A percentile compares a stretch with the other conserved stretches of the same genome.
Conservation (phyloP, 2,797 vertebrate species). For the Synaphobranchus kaupii region DNA sequence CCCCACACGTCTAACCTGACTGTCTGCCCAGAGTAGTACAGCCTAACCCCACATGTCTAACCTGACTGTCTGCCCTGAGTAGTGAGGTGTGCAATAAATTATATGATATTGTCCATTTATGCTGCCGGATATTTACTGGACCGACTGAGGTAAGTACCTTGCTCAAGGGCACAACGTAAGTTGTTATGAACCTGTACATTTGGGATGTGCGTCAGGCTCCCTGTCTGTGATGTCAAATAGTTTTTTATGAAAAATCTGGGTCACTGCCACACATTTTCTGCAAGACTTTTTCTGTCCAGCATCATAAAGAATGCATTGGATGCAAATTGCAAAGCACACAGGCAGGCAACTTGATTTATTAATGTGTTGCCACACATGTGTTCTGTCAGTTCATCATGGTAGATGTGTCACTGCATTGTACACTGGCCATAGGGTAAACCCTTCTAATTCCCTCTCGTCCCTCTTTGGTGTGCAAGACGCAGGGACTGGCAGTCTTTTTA, state of each 20-base stretch:
- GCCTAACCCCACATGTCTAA: neutral
- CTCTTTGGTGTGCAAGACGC: neutral
- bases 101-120: conserved; percentile 4
- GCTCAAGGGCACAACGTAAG: neutral
- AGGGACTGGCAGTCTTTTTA: neutral
- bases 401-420: neutral
- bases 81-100: neutral
- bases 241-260: neutral
- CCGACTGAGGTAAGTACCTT: neutral
- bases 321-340: conserved; percentile 3
- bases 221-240: neutral
- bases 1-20: neutral
- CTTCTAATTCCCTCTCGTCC: neutral
- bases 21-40: neutral
- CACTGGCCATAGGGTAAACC: neutral
- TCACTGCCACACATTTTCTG: neutral
- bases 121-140: neutral
- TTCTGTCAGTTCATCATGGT: neutral
- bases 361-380: neutral
- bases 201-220: neutral
- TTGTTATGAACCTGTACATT: neutral
- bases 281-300: neutral
- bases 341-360: neutral
- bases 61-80: neutral
- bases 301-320: neutral